Evolutionary conservation across 2,888 invertebrate genomes (phyloP).

Genomic region (Neoaliturus tenellus): DNA sequence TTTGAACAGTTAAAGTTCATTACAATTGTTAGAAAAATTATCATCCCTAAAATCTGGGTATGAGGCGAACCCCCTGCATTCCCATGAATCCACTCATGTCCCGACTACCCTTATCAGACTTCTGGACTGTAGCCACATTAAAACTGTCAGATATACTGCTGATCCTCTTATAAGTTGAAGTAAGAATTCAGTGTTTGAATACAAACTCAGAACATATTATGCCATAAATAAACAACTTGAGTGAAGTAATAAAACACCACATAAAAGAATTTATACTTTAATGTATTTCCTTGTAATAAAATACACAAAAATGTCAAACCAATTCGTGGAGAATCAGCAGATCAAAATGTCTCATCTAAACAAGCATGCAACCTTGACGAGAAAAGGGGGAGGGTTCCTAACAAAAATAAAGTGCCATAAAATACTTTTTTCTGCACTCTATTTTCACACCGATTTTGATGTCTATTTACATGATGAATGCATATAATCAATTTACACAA

Average conservation of each 20-base stretch:
- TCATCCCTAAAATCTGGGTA: too few species aligned
- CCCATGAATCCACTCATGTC: too few species aligned
- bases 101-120: too few species aligned
- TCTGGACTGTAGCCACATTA: too few species aligned
- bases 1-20: too few species aligned
- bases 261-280: constrained; percentile 9
- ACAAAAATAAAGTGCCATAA: constrained; percentile 16
- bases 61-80: too few species aligned
- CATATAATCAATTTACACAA: constrained; percentile 47
- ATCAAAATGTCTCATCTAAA: not conserved
- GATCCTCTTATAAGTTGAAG: too few species aligned
- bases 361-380: not conserved
- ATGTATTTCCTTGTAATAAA: constrained; percentile 24
- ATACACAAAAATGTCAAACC: constrained; percentile 19
- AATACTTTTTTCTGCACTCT: constrained; percentile 10
- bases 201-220: too few species aligned
- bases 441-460: not conserved
- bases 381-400: not conserved
- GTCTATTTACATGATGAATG: constrained; percentile 28
- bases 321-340: not conserved
- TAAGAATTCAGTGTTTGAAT: too few species aligned
- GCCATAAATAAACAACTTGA: too few species aligned
- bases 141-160: too few species aligned
- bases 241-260: not conserved
- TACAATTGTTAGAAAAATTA: too few species aligned